Evolutionary conservation across 2,797 vertebrate species (phyloP).

Genomic region (Emys orbicularis): DNA sequence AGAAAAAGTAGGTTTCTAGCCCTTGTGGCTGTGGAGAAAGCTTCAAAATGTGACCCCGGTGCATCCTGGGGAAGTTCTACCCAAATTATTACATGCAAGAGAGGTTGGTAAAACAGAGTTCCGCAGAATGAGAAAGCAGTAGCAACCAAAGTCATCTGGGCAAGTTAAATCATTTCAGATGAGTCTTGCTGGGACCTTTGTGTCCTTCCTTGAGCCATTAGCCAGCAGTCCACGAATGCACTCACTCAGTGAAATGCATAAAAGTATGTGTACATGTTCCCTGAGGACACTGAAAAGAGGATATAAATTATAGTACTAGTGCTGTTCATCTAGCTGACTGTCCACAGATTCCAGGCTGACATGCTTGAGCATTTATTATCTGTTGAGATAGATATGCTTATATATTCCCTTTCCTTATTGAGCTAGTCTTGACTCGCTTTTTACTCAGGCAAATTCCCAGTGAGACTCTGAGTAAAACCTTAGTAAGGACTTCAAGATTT

Average conservation of each 20-base stretch:
- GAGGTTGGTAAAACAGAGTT: fast-evolving
- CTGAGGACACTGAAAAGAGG: background rate
- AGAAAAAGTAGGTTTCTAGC: too few relatives aligned
- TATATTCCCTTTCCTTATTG: fast-evolving
- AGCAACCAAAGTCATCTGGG: too few relatives aligned
- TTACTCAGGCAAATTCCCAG: background rate
- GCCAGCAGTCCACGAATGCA: background rate
- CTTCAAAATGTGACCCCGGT: too few relatives aligned
- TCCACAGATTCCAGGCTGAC: background rate
- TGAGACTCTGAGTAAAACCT: background rate
- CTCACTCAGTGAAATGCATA: fast-evolving
- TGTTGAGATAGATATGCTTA: background rate
- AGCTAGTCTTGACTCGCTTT: background rate
- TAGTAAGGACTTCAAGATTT: background rate
- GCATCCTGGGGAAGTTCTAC: background rate
- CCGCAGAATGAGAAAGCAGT: fast-evolving
- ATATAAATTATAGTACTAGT: background rate
- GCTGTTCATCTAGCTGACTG: background rate
- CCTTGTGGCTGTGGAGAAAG: too few relatives aligned
- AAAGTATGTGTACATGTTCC: fast-evolving
- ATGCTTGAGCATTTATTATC: background rate
- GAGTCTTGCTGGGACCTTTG: background rate
- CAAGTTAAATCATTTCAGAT: background rate
- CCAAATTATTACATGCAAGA: background rate
- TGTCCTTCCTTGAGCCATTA: background rate